Evolutionary conservation across 2,797 vertebrate genomes (phyloP), one percentile per base, ranked within the genome.

Genomic region (Lateolabrax maculatus): DNA sequence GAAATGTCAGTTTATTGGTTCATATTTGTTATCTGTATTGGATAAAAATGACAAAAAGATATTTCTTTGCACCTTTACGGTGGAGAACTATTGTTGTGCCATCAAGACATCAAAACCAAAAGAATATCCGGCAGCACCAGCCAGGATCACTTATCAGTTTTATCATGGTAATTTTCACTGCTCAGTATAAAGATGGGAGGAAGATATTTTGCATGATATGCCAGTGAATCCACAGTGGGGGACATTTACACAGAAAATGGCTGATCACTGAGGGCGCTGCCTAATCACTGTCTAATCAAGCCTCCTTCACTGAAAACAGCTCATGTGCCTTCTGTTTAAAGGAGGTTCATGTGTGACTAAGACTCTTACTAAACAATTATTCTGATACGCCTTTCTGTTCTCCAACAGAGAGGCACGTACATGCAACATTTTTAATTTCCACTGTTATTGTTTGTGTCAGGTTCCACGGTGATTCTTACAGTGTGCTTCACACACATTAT

Each of bases 271-370:
- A 77, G 18, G 44, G 2, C 2, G 56, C 44, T 5, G 55, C 49
- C 61, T 71, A 73, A 77, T 83, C 62, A 84, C 44, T 5, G 55
- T 44, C 61, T 71, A 73, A 77, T 83, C 62, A 84, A 78, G 68
- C 51, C 60, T 70, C 58, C 80, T 84, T 79, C 77, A 69, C n/a
- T 62, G 64, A 51, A 64, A 79, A 65, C 76, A 29, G 48, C 60
- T 62, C 43, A 18, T 77, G 37, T 64, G 58, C 71, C 64, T 58
- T 48, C 36, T 77, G 60, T 58, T 80, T 52, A 44, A 65, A 63
- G n/a, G 56, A 68, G n/a, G 12, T 16, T 55, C 18, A 0, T 25
- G 1, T 29, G 36, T 73, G 79, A 71, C 51, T 43, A 11, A 67
- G 62, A 37, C 21, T 29, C 49, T 52, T n/a, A 25, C 36, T 19